Evolutionary conservation across 2,888 invertebrate species (phyloP), one percentile per base, ranked within the genome.

Genomic region (Ceraclea dissimilis): DNA sequence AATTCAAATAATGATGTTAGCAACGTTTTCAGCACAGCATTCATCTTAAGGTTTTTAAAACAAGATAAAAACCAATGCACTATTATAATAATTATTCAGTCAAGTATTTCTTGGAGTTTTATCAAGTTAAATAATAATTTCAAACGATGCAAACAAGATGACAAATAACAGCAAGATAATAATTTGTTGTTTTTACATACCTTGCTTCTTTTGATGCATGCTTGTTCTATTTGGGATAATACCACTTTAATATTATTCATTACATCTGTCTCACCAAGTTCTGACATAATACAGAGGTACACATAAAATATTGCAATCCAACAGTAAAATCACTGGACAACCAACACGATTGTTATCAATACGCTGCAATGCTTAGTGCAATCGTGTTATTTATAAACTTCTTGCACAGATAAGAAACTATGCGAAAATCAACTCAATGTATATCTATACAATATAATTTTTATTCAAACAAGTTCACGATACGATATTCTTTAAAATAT

Each of bases 201-300:
- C 69, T 79, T 76, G 59, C 75, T 73, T 59, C 85, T 73, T 62
- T 73, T 76, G 2, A 73, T 69, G 26, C 79, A 75, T 20, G 83
- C 84, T 31, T 73, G 71, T 65, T 85, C 82, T 44, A 88, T 81
- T 67, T 79, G 76, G 49, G 76, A 67, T 55, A 83, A 67, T 58
- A 85, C 81, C 39, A 69, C 71, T 69, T 79, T 78, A 43, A 88
- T 67, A 13, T 83, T 82, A 59, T 71, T 69, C 75, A 79, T 80
- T 49, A 83, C 66, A 67, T 81, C 71, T 44, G 68, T 58, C 61
- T 72, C 72, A 18, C 67, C 62, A 71, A 71, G 72, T 57, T 51
- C 57, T 49, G 56, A 17, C 59, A 59, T 59, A 13, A 39, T 39
- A 39, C 10, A 26, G n/a, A n/a, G n/a, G n/a, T n/a, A n/a, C n/a